Base-by-base conservation (phyloP, 2,888 invertebrate species). In the Brenthis ino region DNA sequence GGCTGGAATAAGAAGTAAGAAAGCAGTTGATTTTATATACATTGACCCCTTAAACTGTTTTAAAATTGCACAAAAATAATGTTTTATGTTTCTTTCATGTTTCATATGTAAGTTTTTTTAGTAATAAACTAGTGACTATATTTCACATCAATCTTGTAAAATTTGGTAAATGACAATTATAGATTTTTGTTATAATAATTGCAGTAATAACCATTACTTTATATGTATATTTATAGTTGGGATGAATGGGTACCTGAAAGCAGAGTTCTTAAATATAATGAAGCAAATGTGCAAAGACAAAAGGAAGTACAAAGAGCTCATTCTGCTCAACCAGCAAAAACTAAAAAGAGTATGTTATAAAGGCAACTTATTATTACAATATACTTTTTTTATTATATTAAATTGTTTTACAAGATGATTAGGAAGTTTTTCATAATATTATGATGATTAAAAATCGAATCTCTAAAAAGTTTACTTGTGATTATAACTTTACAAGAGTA, bases 1-100 rank as follows among this genome's bases (percentile, higher is more conserved):
- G 99, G 99, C 2, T 99, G 99, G 99, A 99, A 98, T 85, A 99
- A 99, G 93, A 99, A 98, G 98, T 98, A 94, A 92, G 94, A 87
- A 14, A 58, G 16, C 13, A 20, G 12, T 13, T 16, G 5, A 55
- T 6, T 53, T 53, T 53, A 53, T 8, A 6, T n/a, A 6, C 2
- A 6, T 53, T 6, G 37, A 53, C 11, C 16, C 14, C 6, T 51
- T 5, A 51, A 51, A n/a, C 0, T 5, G 4, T 53, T n/a, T 16
- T 63, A 14, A 53, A 37, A 48, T 24, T 12, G 11, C 16, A 57
- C 12, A 16, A n/a, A 43, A 28, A 28, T 11, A 57, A 43, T 13
- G 5, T 14, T 28, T 24, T 28, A 13, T 24, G 37, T 43, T 43
- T 43, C 2, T 2, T 43, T 43, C 8, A 43, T 43, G 11, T 37